phyloP scores from a whole-genome alignment of 2,888 invertebrate species.

The Calameuta pallipes region DNA sequence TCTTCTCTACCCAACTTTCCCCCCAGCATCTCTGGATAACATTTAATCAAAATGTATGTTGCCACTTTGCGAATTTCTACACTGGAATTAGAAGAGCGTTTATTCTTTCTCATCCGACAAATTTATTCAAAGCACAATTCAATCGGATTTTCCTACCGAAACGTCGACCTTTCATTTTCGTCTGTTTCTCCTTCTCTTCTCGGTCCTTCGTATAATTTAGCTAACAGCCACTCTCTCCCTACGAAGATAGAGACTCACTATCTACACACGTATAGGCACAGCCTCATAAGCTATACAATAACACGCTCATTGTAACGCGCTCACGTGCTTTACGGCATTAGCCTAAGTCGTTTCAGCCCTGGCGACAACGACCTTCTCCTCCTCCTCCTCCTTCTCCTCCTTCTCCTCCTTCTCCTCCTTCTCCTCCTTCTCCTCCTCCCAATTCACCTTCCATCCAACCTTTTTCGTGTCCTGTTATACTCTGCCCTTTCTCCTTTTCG shows the following conservation, averaged over 20 bases:
- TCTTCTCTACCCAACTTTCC: background rate
- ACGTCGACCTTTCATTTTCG: background rate
- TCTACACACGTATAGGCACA: background rate
- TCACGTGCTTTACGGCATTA: background rate
- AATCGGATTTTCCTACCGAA: constrained; percentile 15
- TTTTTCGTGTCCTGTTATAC: background rate
- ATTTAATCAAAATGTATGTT: background rate
- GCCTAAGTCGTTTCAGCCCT: background rate
- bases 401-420: background rate
- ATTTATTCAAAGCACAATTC: constrained; percentile 22
- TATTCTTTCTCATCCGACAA: constrained; percentile 18
- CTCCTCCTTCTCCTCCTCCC: background rate
- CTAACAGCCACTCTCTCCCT: constrained; percentile 14
- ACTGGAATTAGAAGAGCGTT: background rate
- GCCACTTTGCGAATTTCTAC: background rate
- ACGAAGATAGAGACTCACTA: background rate
- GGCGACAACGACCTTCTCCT: background rate
- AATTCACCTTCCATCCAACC: background rate
- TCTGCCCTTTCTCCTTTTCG: constrained; percentile 5
- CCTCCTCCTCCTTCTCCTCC: background rate
- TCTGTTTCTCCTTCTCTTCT: background rate
- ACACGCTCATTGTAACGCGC: background rate
- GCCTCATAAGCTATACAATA: background rate
- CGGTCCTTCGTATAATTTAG: constrained; percentile 17
- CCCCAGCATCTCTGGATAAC: background rate